These are phyloP conservation scores for Agonopterix subpropinquella DNA, from an alignment of 2,888 invertebrate genomes.

Conservation along the genomic window DNA sequence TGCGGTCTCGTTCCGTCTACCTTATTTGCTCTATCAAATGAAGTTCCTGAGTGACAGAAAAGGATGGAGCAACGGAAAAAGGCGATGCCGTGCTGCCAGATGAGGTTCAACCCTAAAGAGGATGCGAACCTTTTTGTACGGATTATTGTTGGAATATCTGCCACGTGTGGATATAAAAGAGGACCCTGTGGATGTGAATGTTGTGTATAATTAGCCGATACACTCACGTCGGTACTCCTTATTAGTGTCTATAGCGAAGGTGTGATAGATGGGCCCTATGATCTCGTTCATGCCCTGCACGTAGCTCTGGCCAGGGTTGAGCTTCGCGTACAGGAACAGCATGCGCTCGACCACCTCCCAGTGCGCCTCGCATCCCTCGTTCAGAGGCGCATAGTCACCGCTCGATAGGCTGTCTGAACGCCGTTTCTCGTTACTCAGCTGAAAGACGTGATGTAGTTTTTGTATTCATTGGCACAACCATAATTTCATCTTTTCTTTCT, in stretches of 20 bases:
- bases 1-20: too few species aligned
- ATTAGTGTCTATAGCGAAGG: slow-evolving; percentile 94
- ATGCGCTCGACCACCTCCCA: slow-evolving; percentile 99
- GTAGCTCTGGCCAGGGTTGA: slow-evolving; percentile 97
- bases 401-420: slow-evolving; percentile 68
- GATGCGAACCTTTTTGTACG: too few species aligned
- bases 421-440: slow-evolving; percentile 81
- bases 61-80: too few species aligned
- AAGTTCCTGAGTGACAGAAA: too few species aligned
- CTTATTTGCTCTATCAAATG: too few species aligned
- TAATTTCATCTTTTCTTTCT: too few species aligned
- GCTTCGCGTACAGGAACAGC: slow-evolving; percentile 96
- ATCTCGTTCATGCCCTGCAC: slow-evolving; percentile 99
- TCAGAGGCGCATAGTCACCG: slow-evolving; percentile 86
- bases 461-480: neutral
- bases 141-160: too few species aligned
- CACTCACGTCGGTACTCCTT: slow-evolving; percentile 83
- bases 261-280: slow-evolving; percentile 98
- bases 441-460: slow-evolving; percentile 52
- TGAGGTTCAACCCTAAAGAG: too few species aligned
- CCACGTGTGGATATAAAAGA: too few species aligned
- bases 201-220: neutral
- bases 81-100: too few species aligned
- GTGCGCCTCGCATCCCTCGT: slow-evolving; percentile 95
- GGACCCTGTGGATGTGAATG: neutral